Conservation (phyloP, 2,797 vertebrate species). For the Vespertilio murinus region DNA sequence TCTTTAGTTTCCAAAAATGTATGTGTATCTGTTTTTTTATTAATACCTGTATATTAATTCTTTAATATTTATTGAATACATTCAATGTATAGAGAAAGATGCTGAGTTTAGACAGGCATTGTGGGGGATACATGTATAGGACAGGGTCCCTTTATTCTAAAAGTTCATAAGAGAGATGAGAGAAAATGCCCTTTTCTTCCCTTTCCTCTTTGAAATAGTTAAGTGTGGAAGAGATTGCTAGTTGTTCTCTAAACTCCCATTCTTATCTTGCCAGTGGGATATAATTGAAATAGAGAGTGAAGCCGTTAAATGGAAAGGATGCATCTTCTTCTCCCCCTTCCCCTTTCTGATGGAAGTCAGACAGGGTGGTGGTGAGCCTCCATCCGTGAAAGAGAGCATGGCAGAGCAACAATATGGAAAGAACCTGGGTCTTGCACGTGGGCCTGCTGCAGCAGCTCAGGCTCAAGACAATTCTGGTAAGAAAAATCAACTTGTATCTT, state of each 20-base stretch:
- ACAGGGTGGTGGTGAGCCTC: neutral
- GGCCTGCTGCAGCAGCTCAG: neutral
- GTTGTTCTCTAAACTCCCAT: neutral
- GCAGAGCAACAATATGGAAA: neutral
- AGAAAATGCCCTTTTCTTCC: neutral
- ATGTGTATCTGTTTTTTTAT: neutral
- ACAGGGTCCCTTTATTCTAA: neutral
- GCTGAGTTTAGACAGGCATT: neutral
- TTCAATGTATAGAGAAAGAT: neutral
- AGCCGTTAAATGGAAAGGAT: neutral
- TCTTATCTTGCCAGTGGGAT: neutral
- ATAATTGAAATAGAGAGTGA: neutral
- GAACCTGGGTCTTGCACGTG: neutral
- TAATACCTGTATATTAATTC: neutral
- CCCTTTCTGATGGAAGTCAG: neutral
- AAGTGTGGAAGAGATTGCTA: neutral
- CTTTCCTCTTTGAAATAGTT: neutral
- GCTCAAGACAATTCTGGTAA: neutral
- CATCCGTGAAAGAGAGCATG: fast-evolving
- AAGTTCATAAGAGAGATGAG: neutral
- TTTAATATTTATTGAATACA: neutral
- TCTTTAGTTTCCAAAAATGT: constrained; percentile 1
- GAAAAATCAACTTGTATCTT: neutral
- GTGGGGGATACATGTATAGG: neutral
- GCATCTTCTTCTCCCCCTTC: neutral